Base-by-base conservation (phyloP, 1,140 invertebrate genomes). In the Zelostemma sp. region DNA sequence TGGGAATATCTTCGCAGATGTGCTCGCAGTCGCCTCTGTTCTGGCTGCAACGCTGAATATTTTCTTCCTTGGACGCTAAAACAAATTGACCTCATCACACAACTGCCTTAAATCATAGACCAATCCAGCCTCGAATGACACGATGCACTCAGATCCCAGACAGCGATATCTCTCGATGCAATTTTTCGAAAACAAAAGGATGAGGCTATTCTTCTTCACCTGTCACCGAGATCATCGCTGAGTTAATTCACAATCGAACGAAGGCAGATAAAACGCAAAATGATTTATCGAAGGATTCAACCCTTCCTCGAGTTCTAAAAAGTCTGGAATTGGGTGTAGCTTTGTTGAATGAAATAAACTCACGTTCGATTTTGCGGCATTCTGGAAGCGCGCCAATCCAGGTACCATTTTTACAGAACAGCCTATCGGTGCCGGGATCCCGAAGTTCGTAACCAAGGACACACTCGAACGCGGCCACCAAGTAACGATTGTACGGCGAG, bases 321-420 rank as follows among this genome's bases (percentile, higher is more conserved):
- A n/a, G n/a, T n/a, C n/a, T n/a, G n/a, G n/a, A n/a, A n/a, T n/a
- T n/a, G n/a, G n/a, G n/a, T n/a, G n/a, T n/a, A n/a, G n/a, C n/a
- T n/a, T n/a, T n/a, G n/a, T n/a, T n/a, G n/a, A n/a, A n/a, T 25
- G 9, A 14, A 38, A 38, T 14, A 43, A 16, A 67, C 74, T 82
- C 74, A 77, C 87, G 79, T 64, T 56, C 72, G 14, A 80, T 68
- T 53, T 75, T 76, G 46, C 81, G 59, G 56, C 89, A 90, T 49
- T 77, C 80, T 5, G 89, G 89, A 55, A 84, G 71, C 25, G 82
- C 78, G 8, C 89, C 89, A 18, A 88, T 64, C 89, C 89, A 90
- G 49, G 80, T 77, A 19, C 80, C 78, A 35, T 82, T 65, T 61
- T 86, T 87, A 58, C 89, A 90, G 70, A 86, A 90, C 57, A 90